These are phyloP conservation scores for Gymnocheta viridis DNA, from an alignment of 2,888 invertebrate species.

Conservation along the genomic window DNA sequence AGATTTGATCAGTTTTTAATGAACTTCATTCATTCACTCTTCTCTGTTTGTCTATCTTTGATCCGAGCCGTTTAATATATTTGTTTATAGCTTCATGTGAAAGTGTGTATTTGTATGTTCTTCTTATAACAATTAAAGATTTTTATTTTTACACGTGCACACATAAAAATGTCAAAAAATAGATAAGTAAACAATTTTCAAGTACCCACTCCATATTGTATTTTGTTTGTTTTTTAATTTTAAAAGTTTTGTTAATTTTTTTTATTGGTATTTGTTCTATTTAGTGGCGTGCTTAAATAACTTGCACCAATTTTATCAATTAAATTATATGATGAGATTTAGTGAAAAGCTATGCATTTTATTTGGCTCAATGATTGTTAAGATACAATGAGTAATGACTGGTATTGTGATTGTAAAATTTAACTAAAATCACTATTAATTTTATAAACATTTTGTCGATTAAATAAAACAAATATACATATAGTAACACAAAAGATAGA, in stretches of 20 bases:
- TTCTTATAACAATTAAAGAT: constrained; percentile 40
- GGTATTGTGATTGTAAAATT: no score
- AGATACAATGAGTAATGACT: no score
- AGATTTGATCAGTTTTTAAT: constrained; percentile 81
- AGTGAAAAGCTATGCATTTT: no score
- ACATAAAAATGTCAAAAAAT: constrained; percentile 59
- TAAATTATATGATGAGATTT: background rate
- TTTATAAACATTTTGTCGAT: no score
- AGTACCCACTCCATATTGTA: constrained; percentile 31
- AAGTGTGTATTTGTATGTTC: constrained; percentile 12
- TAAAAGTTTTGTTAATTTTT: background rate
- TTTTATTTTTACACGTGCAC: constrained; percentile 50
- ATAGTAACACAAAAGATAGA: no score
- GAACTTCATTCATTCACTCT: constrained; percentile 80
- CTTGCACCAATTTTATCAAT: background rate
- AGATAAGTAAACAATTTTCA: constrained; percentile 56
- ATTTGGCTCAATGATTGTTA: no score
- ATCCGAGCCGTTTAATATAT: constrained; percentile 56
- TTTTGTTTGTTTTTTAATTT: constrained; percentile 18
- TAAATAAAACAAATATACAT: no score
- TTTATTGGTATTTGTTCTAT: background rate
- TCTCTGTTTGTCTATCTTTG: constrained; percentile 55
- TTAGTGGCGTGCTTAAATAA: background rate
- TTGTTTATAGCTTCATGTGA: constrained; percentile 30
- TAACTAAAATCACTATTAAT: no score